A percentile compares a stretch with the other conserved stretches of the same genome.
phyloP scores from a whole-genome alignment of 2,888 invertebrate species.

The Dynastes hyllus region DNA sequence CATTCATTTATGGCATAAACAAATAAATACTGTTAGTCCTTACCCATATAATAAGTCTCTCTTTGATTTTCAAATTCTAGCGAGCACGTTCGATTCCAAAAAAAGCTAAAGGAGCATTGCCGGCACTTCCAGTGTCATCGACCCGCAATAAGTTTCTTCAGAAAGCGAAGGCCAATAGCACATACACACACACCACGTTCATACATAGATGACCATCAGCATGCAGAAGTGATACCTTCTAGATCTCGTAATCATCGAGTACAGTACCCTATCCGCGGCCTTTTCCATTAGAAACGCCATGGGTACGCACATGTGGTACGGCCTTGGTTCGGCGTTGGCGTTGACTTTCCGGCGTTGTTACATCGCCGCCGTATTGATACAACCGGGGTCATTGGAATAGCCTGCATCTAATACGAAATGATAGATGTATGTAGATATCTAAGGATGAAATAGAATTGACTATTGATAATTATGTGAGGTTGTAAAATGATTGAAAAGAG shows the following conservation, averaged over 20 bases:
- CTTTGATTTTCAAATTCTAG: neutral
- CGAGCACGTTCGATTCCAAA: neutral
- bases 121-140: slow-evolving; percentile 55
- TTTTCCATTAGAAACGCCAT: neutral
- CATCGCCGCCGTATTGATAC: slow-evolving; percentile 11
- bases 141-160: slow-evolving; percentile 62
- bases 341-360: slow-evolving; percentile 37
- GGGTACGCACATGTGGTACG: slow-evolving; percentile 16
- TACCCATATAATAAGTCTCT: too few species aligned
- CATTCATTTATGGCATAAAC: too few species aligned
- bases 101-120: neutral
- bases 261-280: neutral
- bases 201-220: slow-evolving; percentile 13
- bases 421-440: too few species aligned
- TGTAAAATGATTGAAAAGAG: too few species aligned
- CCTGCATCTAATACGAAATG: too few species aligned
- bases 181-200: neutral
- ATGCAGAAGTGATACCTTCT: slow-evolving; percentile 54
- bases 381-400: slow-evolving; percentile 48
- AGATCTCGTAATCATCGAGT: slow-evolving; percentile 12
- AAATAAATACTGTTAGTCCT: too few species aligned
- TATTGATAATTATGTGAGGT: too few species aligned
- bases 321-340: slow-evolving; percentile 39
- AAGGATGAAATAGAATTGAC: too few species aligned
- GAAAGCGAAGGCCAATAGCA: slow-evolving; percentile 13